Percentiles rank a stretch among this genome's conserved stretches.
phyloP scores from a whole-genome alignment of 30 jellyfish, hydroid and myxozoan species.

The Chironex yamaguchii region DNA sequence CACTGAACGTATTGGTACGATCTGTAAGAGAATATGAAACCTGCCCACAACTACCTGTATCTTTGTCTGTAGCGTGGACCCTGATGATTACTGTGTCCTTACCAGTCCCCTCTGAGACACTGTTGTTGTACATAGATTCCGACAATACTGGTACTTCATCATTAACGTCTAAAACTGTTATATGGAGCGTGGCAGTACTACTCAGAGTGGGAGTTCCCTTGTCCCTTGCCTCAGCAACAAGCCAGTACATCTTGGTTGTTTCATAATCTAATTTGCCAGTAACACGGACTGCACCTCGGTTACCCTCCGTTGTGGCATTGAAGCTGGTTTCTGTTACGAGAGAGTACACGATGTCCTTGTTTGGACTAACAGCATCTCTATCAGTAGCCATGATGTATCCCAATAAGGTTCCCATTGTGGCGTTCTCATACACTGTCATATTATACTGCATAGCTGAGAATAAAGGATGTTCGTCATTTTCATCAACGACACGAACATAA shows the following conservation, averaged over 20 bases:
- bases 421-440: conserved; percentile 14
- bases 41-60: neutral
- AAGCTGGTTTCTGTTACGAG: neutral
- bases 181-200: conserved; percentile 64
- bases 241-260: conserved; percentile 18
- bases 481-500: conserved; percentile 60
- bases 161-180: conserved; percentile 69
- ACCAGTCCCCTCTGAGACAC: conserved; percentile 56
- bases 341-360: conserved; percentile 25
- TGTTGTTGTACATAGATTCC: conserved; percentile 15
- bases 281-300: neutral
- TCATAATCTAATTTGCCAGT: conserved; percentile 48
- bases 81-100: conserved; percentile 45
- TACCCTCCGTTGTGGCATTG: conserved; percentile 1
- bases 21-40: conserved; percentile 8
- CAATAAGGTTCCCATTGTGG: conserved; percentile 9
- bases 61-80: conserved; percentile 75
- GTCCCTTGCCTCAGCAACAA: conserved; percentile 72
- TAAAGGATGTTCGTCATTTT: conserved; percentile 70
- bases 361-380: conserved; percentile 17
- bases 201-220: conserved; percentile 43
- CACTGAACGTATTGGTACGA: conserved; percentile 60
- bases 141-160: conserved; percentile 84
- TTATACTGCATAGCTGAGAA: conserved; percentile 17
- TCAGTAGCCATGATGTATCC: conserved; percentile 52